A percentile compares a stretch with the other conserved stretches of the same genome.
Conservation (phyloP, 2,797 vertebrate species). For the Cossypha niveicapilla region DNA sequence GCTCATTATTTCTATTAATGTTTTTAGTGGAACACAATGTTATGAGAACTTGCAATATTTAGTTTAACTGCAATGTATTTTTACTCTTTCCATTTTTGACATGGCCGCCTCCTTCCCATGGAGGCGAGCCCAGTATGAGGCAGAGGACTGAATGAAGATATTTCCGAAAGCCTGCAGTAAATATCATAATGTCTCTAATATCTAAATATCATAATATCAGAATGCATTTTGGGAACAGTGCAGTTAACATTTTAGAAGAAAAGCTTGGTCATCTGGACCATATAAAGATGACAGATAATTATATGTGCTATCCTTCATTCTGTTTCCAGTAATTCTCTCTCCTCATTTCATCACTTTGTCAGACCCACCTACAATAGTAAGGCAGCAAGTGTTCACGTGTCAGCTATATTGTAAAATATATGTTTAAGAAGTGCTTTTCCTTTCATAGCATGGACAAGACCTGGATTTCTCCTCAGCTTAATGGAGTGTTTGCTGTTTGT, state of each 20-base stretch:
- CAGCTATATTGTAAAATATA: rapidly evolving
- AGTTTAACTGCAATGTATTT: neutral
- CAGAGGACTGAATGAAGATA: neutral
- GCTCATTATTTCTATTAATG: neutral
- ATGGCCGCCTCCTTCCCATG: neutral
- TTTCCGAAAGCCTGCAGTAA: neutral
- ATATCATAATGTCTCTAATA: neutral
- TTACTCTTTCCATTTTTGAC: neutral
- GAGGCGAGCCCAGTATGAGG: neutral
- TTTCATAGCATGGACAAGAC: neutral
- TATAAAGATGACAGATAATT: neutral
- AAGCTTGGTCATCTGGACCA: neutral
- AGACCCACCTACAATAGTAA: neutral
- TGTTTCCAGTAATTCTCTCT: neutral
- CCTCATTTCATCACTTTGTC: neutral
- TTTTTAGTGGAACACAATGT: neutral
- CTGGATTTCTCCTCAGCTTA: neutral
- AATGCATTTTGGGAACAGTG: neutral
- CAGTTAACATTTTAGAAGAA: neutral
- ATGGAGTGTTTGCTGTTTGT: neutral
- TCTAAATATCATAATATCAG: no score
- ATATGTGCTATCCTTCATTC: neutral
- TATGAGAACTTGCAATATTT: neutral
- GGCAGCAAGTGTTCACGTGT: neutral
- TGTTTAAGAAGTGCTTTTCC: neutral